phyloP scores from a whole-genome alignment of 2,888 invertebrate species.

The Xestia xanthographa region DNA sequence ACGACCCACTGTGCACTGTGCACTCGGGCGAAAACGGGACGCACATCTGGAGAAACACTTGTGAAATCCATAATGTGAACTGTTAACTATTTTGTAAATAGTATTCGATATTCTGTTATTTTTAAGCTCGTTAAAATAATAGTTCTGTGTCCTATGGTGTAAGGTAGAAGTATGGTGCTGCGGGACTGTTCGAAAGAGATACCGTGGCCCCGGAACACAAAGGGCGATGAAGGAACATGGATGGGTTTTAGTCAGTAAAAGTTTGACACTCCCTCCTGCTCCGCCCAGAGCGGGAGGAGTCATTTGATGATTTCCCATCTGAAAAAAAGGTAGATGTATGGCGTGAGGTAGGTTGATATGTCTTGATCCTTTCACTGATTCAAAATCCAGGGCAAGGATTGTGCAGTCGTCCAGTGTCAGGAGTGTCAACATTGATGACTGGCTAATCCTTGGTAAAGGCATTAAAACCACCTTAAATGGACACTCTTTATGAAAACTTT shows the following conservation, averaged over 20 bases:
- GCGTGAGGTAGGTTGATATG: background rate
- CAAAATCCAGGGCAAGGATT: background rate
- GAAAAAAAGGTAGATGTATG: background rate
- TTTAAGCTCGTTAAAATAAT: background rate
- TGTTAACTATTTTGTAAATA: slow-evolving; percentile 3
- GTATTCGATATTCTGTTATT: background rate
- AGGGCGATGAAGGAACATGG: no score
- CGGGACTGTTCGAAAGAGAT: no score
- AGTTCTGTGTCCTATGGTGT: background rate
- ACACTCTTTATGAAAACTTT: no score
- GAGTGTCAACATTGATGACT: background rate
- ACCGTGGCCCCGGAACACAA: no score
- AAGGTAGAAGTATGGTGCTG: background rate
- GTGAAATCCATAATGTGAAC: slow-evolving; percentile 24
- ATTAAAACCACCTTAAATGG: background rate
- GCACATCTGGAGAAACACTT: slow-evolving; percentile 39
- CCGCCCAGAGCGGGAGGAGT: no score
- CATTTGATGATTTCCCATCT: no score
- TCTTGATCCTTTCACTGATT: background rate
- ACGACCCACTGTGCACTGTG: slow-evolving; percentile 32
- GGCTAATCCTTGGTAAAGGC: background rate
- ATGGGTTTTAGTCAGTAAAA: no score
- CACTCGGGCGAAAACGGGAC: slow-evolving; percentile 33
- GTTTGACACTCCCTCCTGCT: no score
- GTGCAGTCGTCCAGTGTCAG: background rate